These are phyloP conservation scores for Acheta domesticus DNA, from an alignment of 2,888 invertebrate genomes.

Conservation along the genomic window DNA sequence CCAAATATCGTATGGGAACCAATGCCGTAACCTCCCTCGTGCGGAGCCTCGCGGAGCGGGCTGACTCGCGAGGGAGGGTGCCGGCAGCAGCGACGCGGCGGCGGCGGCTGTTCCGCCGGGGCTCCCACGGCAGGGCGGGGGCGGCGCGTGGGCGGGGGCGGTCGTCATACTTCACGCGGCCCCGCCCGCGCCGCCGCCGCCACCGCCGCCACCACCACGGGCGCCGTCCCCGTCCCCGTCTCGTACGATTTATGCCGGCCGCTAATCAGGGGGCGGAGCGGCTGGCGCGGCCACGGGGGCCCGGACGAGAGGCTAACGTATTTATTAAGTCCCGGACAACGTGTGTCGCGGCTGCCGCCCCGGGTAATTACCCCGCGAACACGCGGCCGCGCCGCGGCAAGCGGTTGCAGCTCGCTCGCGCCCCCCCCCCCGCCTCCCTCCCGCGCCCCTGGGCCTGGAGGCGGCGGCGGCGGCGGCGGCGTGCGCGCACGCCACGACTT, in stretches of 20 bases:
- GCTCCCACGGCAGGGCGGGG: neutral
- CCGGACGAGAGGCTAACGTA: neutral
- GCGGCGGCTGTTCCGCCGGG: neutral
- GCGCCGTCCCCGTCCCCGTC: neutral
- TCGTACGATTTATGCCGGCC: neutral
- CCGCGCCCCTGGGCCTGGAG: neutral
- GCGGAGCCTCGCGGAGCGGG: too few species aligned
- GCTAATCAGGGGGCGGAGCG: conserved; percentile 1
- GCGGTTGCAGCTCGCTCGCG: neutral
- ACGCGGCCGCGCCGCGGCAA: neutral
- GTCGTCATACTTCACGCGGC: neutral
- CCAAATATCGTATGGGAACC: too few species aligned
- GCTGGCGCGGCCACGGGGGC: neutral
- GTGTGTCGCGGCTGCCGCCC: conserved; percentile 7
- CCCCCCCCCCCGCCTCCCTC: neutral
- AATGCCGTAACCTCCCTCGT: too few species aligned
- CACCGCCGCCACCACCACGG: neutral
- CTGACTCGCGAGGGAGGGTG: neutral
- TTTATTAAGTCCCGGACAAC: conserved; percentile 18
- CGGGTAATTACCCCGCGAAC: neutral
- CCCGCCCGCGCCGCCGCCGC: neutral
- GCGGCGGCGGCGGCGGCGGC: neutral
- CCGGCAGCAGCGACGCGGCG: neutral
- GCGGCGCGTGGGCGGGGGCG: neutral
- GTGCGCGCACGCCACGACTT: neutral